Conservation (phyloP, 2,113 vertebrate species). For the Micronycteris hirsuta region DNA sequence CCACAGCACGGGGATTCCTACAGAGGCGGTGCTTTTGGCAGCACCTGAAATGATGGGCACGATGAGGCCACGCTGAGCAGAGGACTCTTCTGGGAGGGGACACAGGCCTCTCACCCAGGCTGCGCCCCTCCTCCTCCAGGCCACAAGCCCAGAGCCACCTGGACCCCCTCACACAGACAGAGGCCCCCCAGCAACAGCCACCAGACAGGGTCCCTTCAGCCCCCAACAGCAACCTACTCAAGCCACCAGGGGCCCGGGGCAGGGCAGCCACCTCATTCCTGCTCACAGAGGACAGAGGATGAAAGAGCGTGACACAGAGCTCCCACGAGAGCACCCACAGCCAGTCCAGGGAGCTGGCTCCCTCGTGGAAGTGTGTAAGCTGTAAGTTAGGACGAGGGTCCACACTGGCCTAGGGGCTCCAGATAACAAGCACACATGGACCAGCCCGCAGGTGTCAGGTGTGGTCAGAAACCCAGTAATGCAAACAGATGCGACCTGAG, state of each 20-base stretch:
- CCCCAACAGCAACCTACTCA: not conserved
- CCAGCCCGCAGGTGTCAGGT: not conserved
- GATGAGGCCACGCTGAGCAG: not conserved
- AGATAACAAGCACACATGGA: not conserved
- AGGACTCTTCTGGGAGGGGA: not conserved
- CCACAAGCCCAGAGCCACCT: not conserved
- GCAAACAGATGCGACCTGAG: not conserved
- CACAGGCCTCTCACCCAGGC: not conserved
- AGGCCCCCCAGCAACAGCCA: not conserved
- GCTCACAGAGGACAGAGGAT: not conserved
- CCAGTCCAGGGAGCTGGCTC: not conserved
- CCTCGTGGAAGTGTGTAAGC: too few relatives aligned
- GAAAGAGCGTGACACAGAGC: not conserved
- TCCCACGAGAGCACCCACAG: not conserved
- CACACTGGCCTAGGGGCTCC: not conserved
- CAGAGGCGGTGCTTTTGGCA: not conserved
- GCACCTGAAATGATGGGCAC: not conserved
- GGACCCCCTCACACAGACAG: not conserved
- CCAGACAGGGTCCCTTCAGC: not conserved
- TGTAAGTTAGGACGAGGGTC: not conserved
- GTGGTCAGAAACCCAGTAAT: not conserved
- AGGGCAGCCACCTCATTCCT: not conserved
- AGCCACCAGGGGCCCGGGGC: not conserved
- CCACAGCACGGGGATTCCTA: not conserved
- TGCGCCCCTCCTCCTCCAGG: fast-evolving